Evolutionary conservation across 2,797 vertebrate species (phyloP).

Genomic region (Poecilia wingei): DNA sequence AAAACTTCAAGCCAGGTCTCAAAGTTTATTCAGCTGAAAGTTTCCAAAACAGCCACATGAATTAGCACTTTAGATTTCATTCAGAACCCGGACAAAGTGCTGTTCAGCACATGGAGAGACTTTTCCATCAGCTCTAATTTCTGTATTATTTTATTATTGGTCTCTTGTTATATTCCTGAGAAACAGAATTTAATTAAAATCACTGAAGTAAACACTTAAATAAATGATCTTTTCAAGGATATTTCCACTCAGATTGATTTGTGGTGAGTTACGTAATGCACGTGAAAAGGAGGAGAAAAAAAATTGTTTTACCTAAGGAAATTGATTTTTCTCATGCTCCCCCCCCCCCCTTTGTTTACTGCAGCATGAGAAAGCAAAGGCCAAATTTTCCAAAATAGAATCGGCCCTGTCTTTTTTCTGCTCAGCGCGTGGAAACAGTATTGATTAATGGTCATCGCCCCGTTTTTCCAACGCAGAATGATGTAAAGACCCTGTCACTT

Average conservation of each 20-base stretch:
- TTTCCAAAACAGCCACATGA: no score
- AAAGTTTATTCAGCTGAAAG: no score
- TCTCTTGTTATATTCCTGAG: not conserved
- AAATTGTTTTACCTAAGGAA: conserved; percentile 19
- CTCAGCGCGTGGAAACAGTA: conserved; percentile 63
- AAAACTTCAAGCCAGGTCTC: no score
- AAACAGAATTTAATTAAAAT: not conserved
- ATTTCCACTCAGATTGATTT: not conserved
- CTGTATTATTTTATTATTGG: not conserved
- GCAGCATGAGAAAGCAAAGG: conserved; percentile 55
- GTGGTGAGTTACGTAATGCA: conserved; percentile 1
- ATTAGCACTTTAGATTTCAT: no score
- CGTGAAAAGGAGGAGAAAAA: not conserved
- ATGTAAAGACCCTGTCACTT: conserved; percentile 84
- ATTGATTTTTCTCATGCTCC: conserved; percentile 48
- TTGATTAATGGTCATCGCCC: conserved; percentile 77
- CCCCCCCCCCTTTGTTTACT: conserved; percentile 52
- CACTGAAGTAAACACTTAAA: not conserved
- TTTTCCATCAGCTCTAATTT: not conserved
- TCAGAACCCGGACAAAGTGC: not conserved
- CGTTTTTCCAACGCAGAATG: conserved; percentile 67
- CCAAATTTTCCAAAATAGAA: conserved; percentile 61
- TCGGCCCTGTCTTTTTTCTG: conserved; percentile 54
- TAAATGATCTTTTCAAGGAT: not conserved
- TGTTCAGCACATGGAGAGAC: not conserved